phyloP scores from a whole-genome alignment of 2,797 vertebrate genomes.

The Luscinia megarhynchos region DNA sequence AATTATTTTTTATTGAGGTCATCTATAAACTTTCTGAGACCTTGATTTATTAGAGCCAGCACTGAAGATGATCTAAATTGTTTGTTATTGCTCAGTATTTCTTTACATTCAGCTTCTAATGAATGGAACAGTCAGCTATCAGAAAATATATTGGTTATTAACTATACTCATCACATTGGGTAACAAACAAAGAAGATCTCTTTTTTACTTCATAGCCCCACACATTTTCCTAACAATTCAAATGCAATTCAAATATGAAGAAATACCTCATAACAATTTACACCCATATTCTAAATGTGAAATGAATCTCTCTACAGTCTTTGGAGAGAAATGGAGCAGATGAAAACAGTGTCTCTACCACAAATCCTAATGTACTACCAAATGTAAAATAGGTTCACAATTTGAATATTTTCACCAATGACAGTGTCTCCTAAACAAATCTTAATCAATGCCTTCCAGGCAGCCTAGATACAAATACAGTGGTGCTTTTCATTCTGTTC shows the following conservation, averaged over 20 bases:
- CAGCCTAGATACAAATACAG: background rate
- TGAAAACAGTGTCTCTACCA: background rate
- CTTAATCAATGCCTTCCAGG: background rate
- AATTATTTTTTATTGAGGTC: background rate
- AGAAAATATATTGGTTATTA: background rate
- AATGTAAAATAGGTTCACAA: background rate
- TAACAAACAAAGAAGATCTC: background rate
- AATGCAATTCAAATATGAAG: background rate
- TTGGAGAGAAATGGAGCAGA: background rate
- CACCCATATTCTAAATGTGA: background rate
- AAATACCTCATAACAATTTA: background rate
- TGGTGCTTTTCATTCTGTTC: background rate
- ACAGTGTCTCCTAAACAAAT: background rate
- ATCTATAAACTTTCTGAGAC: background rate
- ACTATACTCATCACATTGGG: background rate
- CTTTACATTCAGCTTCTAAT: background rate
- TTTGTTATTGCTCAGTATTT: conserved; percentile 5
- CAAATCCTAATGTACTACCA: background rate
- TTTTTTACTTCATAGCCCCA: background rate
- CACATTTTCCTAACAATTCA: background rate
- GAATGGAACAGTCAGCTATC: background rate
- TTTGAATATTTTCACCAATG: background rate
- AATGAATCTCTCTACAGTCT: background rate
- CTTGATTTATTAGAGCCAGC: background rate
- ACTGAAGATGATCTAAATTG: background rate